Base-by-base conservation (phyloP, 1,140 invertebrate species). In the Lordiphosa clarofinis region DNA sequence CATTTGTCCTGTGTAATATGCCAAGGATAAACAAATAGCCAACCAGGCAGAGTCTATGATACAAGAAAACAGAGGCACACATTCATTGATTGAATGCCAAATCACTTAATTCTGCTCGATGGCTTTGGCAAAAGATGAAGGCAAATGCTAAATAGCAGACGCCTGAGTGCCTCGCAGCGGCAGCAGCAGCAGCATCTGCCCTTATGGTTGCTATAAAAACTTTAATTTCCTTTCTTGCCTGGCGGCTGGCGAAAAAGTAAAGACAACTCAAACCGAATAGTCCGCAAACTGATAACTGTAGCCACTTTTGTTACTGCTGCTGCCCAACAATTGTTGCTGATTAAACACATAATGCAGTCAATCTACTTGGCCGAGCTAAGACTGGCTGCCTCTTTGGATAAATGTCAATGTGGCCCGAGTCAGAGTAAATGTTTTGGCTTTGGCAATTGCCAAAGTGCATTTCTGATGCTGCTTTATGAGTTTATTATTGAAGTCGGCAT, bases 331-430 rank as follows among this genome's bases (percentile, higher is more conserved):
- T 79, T 79, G 74, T 79, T 79, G 70, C 74, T 79, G 75, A 79
- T 70, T 79, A 70, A 79, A 79, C 74, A 81, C 56, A 81, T 81
- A 79, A 73, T 74, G 64, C 74, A 78, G 75, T 49, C 75, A 78
- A 78, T 78, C 70, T 69, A 40, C 44, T 33, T 57, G 12, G 60
- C 48, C 40, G 36, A 33, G 15, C 50, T 48, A 9, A 13, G 8
- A 4, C 28, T 31, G 11, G 8, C 28, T 55, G 33, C 46, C 46
- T 38, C 43, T n/a, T 66, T 67, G 64, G 48, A 66, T 67, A 67
- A 66, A 66, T 67, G 62, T 67, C 62, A 66, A 67, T 67, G 64
- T 56, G 28, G 28, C 28, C 57, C 28, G n/a, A 59, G 38, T n/a
- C 8, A 7, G 19, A n/a, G 9, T 21, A 46, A 19, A 19, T 10